Percentiles rank a stretch among this genome's conserved stretches.
phyloP scores from a whole-genome alignment of 2,113 vertebrate species.

The Aplodontia rufa region DNA sequence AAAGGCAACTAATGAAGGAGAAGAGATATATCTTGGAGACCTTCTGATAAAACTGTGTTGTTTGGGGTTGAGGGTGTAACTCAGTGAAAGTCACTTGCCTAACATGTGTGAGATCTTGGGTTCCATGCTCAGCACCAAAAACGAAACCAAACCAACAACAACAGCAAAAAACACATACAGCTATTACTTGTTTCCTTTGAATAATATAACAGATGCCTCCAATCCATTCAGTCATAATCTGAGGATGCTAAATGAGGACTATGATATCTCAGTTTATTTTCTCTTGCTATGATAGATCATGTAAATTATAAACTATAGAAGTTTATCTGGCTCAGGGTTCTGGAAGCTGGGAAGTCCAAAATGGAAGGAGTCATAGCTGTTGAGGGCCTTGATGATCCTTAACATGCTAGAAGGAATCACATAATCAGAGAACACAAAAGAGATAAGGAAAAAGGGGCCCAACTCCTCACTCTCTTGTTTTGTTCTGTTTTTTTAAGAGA shows the following conservation, averaged over 20 bases:
- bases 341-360: background rate
- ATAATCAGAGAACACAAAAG: background rate
- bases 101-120: too few species aligned
- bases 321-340: background rate
- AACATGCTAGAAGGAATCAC: background rate
- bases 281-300: background rate
- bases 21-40: background rate
- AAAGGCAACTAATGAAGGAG: background rate
- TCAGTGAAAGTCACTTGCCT: too few species aligned
- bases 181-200: background rate
- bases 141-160: too few species aligned
- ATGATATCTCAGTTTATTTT: background rate
- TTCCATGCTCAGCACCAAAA: too few species aligned
- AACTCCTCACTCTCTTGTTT: background rate
- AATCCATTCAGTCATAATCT: background rate
- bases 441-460: background rate
- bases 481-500: too few species aligned
- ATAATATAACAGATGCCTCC: background rate
- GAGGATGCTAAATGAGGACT: background rate
- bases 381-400: background rate
- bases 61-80: too few species aligned
- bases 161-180: too few species aligned
- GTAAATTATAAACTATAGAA: background rate
- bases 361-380: fast-evolving
- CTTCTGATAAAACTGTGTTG: background rate